phyloP scores from a whole-genome alignment of 2,113 vertebrate genomes.

The Paralichthys olivaceus region DNA sequence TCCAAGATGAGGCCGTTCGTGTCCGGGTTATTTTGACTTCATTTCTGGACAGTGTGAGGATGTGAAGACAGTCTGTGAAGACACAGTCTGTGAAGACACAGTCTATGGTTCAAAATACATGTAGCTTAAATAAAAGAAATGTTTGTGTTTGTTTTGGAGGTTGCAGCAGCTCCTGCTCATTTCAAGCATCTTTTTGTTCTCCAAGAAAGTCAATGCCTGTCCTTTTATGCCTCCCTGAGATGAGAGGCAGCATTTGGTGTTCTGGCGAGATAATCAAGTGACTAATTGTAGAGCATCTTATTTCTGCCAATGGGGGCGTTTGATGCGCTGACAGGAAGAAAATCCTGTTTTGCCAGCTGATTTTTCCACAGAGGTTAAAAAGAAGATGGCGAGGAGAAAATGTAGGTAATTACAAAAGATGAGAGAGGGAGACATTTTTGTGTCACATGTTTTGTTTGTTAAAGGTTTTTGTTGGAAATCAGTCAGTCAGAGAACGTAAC shows the following conservation, averaged over 20 bases:
- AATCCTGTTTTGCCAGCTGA: constrained; percentile 50
- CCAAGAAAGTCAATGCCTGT: constrained; percentile 35
- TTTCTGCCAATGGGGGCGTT: constrained; percentile 63
- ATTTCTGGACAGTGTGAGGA: no score
- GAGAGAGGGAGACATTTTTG: constrained; percentile 28
- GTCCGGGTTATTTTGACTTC: no score
- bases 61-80: no score
- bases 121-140: no score
- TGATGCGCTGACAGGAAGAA: constrained; percentile 50
- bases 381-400: constrained; percentile 52
- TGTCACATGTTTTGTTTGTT: constrained; percentile 48
- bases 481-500: constrained; percentile 50
- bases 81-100: no score
- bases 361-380: constrained; percentile 59
- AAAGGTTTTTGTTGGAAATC: constrained; percentile 47
- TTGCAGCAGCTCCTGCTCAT: constrained; percentile 14
- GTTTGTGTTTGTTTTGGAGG: not conserved
- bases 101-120: no score
- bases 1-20: no score
- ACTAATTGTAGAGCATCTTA: constrained; percentile 69
- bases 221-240: constrained; percentile 32
- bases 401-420: constrained; percentile 51
- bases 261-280: constrained; percentile 73
- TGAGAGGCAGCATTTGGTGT: constrained; percentile 56
- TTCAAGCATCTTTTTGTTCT: constrained; percentile 23